These are phyloP conservation scores for Varroa destructor DNA, from an alignment of 1,140 invertebrate genomes.

Conservation along the genomic window DNA sequence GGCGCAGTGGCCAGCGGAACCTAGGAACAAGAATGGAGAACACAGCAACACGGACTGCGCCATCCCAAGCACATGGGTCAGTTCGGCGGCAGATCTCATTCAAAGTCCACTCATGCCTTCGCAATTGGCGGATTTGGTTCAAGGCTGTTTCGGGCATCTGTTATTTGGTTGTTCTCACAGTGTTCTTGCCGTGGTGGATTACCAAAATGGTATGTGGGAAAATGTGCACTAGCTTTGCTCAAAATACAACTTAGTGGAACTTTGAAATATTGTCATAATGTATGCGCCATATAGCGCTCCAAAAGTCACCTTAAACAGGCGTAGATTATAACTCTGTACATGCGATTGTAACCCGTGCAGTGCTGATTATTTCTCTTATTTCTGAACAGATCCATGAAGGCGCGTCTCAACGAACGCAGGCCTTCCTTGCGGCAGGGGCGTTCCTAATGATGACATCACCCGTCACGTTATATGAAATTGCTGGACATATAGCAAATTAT, in stretches of 20 bases:
- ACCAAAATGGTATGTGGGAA: constrained; percentile 45
- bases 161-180: constrained; percentile 63
- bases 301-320: no score
- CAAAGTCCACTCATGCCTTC: constrained; percentile 26
- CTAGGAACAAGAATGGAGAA: no score
- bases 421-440: constrained; percentile 51
- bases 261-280: no score
- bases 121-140: constrained; percentile 71
- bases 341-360: no score
- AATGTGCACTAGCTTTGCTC: constrained; percentile 12
- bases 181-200: constrained; percentile 67
- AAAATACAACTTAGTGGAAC: no score
- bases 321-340: no score
- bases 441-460: constrained; percentile 80
- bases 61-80: background rate
- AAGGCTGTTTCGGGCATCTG: constrained; percentile 61
- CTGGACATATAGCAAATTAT: constrained; percentile 82
- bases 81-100: constrained; percentile 25
- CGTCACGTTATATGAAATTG: constrained; percentile 83
- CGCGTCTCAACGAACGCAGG: background rate
- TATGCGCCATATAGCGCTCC: no score
- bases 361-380: no score
- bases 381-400: no score
- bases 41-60: no score
- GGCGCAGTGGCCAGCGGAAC: no score